Evolutionary conservation across 2,888 invertebrate genomes (phyloP).

Genomic region (Ischnura elegans): DNA sequence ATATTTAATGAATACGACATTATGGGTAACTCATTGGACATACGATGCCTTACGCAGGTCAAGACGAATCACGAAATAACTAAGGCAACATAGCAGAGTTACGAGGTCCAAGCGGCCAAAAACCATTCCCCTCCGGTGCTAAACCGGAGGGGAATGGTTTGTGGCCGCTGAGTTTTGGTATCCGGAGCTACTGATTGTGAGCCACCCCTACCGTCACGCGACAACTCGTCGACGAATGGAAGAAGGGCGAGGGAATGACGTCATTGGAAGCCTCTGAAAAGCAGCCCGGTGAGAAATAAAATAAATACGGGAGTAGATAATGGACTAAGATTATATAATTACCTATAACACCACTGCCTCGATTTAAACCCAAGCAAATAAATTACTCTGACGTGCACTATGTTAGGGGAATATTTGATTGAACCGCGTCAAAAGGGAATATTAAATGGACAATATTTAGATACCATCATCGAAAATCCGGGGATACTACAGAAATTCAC

Average conservation of each 20-base stretch:
- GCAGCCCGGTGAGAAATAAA: background rate
- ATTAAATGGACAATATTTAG: background rate
- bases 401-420: background rate
- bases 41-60: no score
- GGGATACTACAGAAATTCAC: background rate
- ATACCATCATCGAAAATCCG: background rate
- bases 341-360: background rate
- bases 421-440: background rate
- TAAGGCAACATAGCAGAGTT: no score
- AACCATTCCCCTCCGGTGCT: background rate
- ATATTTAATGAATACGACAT: no score
- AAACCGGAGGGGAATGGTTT: no score
- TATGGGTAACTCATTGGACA: no score
- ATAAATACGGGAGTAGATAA: background rate
- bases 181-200: background rate
- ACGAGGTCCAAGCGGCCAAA: background rate
- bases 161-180: no score
- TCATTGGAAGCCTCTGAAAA: slow-evolving; percentile 13
- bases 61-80: no score
- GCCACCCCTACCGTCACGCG: slow-evolving; percentile 13
- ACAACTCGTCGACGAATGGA: background rate
- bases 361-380: background rate
- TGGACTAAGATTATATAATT: background rate
- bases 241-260: background rate
- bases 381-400: background rate